phyloP scores from a whole-genome alignment of 2,797 vertebrate genomes.

The Sternotherus odoratus region DNA sequence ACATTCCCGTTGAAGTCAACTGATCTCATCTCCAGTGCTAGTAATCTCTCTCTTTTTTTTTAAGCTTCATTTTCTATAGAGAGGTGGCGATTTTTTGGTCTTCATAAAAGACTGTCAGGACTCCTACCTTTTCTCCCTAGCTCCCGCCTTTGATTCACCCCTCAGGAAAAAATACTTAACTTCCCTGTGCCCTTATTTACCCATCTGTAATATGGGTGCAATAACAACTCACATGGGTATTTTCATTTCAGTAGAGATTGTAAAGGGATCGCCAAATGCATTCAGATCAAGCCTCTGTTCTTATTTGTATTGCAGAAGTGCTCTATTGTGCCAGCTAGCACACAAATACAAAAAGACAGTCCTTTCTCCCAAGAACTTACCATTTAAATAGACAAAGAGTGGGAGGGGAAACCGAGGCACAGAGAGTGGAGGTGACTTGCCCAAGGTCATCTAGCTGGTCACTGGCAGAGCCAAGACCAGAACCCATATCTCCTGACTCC shows the following conservation, averaged over 20 bases:
- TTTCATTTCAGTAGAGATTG: not conserved
- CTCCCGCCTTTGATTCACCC: not conserved
- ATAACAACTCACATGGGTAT: not conserved
- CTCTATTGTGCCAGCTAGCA: no score
- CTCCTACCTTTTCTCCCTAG: not conserved
- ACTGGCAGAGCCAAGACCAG: fast-evolving
- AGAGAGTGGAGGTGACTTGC: no score
- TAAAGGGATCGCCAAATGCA: not conserved
- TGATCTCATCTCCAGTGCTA: no score
- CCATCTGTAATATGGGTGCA: not conserved
- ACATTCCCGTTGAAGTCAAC: no score
- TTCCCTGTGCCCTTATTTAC: not conserved
- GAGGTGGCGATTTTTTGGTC: fast-evolving
- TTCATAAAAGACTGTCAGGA: not conserved
- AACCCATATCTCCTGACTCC: fast-evolving
- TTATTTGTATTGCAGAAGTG: not conserved
- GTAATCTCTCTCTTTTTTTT: no score
- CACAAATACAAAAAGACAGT: no score
- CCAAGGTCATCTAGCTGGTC: no score
- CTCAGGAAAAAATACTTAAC: not conserved
- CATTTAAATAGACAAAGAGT: no score
- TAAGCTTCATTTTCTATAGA: not conserved
- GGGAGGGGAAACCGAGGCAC: no score
- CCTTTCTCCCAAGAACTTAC: no score
- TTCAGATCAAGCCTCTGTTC: not conserved